Evolutionary conservation across 2,113 vertebrate genomes (phyloP), one percentile per base, ranked within the genome.

Genomic region (Sander lucioperca): DNA sequence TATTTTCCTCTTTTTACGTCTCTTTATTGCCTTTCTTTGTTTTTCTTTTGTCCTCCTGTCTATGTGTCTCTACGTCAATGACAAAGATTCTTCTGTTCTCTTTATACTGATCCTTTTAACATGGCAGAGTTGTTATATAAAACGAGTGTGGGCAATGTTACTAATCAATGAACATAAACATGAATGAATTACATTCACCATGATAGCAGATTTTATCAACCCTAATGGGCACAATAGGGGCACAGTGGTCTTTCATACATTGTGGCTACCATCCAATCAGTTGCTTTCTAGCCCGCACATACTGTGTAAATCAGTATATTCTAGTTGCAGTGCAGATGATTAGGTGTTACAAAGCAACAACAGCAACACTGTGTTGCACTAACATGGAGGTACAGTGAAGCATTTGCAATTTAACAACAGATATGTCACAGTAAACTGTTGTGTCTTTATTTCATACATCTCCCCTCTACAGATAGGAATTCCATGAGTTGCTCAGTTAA

Each of bases 1-100:
- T 54, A 62, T 50, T 77, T 76, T 54, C 33, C 58, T 74, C 13
- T 33, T 86, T 54, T 62, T 11, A 51, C 21, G 0, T 77, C 76
- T 75, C 48, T 81, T 75, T 48, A 68, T 50, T 66, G 43, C 63
- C 53, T 80, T 72, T 39, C 30, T 39, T 21, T 74, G 2, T 51
- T 15, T 47, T 57, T 80, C 15, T 18, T 56, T 66, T 64, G n/a
- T 62, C 45, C 45, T 56, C 5, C 56, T 30, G 39, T 62, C 2
- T 51, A 25, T 25, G 45, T 4, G 14, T 57, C 15, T 15, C 10
- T 25, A 56, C 6, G 4, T 21, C 23, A 53, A 33, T 59, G 54
- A 27, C 23, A 70, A n/a, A 53, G 25, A 39, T 33, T 39, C 11
- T 27, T 69, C 8, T 3, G 0, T 74, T 5, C 18, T 45, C 8